Evolutionary conservation across 2,113 vertebrate genomes (phyloP).

Genomic region (Mormyrus iriodes): DNA sequence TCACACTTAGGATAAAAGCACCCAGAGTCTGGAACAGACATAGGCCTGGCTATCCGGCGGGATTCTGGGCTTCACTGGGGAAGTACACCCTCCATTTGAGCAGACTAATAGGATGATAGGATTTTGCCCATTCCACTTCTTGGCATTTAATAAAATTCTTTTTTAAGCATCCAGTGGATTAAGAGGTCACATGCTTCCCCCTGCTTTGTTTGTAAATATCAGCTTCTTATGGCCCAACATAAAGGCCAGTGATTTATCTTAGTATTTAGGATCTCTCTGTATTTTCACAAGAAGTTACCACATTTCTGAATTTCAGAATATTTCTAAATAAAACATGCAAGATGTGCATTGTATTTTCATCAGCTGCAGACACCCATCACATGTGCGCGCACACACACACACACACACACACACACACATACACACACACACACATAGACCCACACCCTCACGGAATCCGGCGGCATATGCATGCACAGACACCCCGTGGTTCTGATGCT

Average conservation of each 20-base stretch:
- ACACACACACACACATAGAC: not conserved
- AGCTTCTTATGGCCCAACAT: not conserved
- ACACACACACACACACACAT: not conserved
- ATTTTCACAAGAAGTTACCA: not conserved
- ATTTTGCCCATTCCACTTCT: not conserved
- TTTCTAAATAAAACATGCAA: not conserved
- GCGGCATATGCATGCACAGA: not conserved
- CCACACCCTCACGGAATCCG: not conserved
- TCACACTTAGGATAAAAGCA: not conserved
- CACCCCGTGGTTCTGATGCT: not conserved
- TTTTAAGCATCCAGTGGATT: not conserved
- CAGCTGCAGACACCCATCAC: constrained; percentile 11
- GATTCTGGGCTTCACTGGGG: not conserved
- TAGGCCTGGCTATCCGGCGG: not conserved
- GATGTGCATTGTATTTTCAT: not conserved
- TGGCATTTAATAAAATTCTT: not conserved
- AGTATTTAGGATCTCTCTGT: not conserved
- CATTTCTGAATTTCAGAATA: not conserved
- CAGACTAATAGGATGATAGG: not conserved
- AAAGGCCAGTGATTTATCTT: not conserved
- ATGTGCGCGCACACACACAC: not conserved
- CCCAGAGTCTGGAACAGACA: not conserved
- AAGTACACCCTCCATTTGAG: not conserved
- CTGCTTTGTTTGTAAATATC: not conserved
- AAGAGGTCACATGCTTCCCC: not conserved